Evolutionary conservation across 1,140 invertebrate genomes (phyloP).

Genomic region (Periplaneta americana): DNA sequence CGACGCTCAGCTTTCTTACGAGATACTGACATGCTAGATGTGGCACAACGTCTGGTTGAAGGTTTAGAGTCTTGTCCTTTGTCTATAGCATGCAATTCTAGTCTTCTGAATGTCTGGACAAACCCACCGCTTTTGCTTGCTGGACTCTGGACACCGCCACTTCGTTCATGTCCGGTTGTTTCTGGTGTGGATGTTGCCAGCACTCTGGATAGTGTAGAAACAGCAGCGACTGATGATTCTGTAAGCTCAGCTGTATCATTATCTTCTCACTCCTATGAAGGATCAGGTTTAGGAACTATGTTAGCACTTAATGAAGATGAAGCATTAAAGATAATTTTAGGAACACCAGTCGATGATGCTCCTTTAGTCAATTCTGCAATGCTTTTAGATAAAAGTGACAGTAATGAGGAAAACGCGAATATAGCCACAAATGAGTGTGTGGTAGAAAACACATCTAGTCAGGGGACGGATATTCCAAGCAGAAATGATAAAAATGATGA

Average conservation of each 20-base stretch:
- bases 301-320: conserved; percentile 37
- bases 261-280: conserved; percentile 24
- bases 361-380: not conserved
- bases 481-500: not conserved
- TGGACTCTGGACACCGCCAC: conserved; percentile 74
- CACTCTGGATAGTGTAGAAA: conserved; percentile 39
- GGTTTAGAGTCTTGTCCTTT: conserved; percentile 74
- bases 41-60: conserved; percentile 67
- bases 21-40: conserved; percentile 72
- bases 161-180: conserved; percentile 59
- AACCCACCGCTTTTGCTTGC: conserved; percentile 75
- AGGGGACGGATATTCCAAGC: conserved; percentile 10
- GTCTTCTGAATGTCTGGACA: conserved; percentile 84
- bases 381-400: not conserved
- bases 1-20: conserved; percentile 69
- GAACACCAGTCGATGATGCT: conserved; percentile 13
- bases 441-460: not conserved
- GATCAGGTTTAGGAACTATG: conserved; percentile 42
- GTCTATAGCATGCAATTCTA: conserved; percentile 79
- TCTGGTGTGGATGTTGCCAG: conserved; percentile 66
- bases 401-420: not conserved
- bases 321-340: conserved; percentile 28
- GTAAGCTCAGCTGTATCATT: conserved; percentile 29
- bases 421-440: not conserved
- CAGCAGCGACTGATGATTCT: conserved; percentile 26